Evolutionary conservation across 2,797 vertebrate species (phyloP), one percentile per base, ranked within the genome.

Genomic region (Chrosomus eos): DNA sequence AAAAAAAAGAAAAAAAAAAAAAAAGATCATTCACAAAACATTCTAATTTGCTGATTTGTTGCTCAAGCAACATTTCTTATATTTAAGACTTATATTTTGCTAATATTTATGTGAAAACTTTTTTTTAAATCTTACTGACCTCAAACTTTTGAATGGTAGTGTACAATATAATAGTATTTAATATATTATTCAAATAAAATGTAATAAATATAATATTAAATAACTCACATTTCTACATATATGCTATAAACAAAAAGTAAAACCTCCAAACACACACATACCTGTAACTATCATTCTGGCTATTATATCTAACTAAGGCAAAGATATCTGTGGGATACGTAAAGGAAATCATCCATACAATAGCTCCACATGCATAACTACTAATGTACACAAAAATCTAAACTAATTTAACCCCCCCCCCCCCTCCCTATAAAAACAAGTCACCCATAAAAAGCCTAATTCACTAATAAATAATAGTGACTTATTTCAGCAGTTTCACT

Each of bases 241-340:
- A n/a, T n/a, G 2, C 40, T 26, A 55, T 71, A 18, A 19, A 73
- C 9, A 31, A 68, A 60, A 78, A 36, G 62, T 21, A 74, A 64
- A 48, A 62, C 0, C 19, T 55, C 13, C 31, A 28, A 38, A 71
- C 10, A 74, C 21, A 70, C 19, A 71, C 70, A 38, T 92, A 99
- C 98, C 98, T 98, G 96, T 99, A 99, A 92, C 97, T 97, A 93
- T 98, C 96, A 86, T 96, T 98, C 93, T 97, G 96, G 88, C 95
- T 97, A 92, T 97, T 97, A 86, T 99, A 99, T 91, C 96, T 96
- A 94, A 99, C 98, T 96, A 99, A 97, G 95, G 98, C 98, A 97
- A 99, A 99, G 94, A 99, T 99, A 97, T 99, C 98, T 99, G 93
- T 14, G 71, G 68, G 14, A 2, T 9, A 14, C 84, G 90, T 95